Evolutionary conservation across 1,140 invertebrate genomes (phyloP).

Genomic region (Agrilus planipennis): DNA sequence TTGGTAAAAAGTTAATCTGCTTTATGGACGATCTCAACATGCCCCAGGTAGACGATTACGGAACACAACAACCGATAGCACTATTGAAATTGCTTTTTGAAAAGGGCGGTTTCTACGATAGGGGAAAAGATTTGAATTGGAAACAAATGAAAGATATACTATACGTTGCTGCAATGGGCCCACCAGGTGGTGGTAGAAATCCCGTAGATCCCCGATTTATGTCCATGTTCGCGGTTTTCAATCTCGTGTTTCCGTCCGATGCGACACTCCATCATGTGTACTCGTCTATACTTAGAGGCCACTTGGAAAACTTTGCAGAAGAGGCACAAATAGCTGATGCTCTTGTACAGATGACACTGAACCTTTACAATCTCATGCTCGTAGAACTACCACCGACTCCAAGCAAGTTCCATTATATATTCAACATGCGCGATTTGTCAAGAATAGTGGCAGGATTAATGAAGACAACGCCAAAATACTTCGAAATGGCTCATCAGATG

Average conservation of each 20-base stretch:
- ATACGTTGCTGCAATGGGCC: conserved; percentile 64
- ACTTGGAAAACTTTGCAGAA: conserved; percentile 54
- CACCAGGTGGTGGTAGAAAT: conserved; percentile 74
- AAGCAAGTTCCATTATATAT: conserved; percentile 88
- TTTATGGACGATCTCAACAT: conserved; percentile 94
- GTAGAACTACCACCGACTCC: conserved; percentile 78
- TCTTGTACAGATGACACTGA: conserved; percentile 65
- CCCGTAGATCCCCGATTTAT: conserved; percentile 82
- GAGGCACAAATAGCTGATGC: conserved; percentile 52
- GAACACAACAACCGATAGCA: conserved; percentile 86
- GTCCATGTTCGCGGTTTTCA: conserved; percentile 77
- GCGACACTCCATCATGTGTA: conserved; percentile 73
- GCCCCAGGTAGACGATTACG: conserved; percentile 76
- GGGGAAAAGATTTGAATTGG: conserved; percentile 83
- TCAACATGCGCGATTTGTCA: conserved; percentile 82
- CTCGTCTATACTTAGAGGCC: conserved; percentile 65
- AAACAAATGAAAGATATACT: conserved; percentile 74
- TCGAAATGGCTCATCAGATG: conserved; percentile 54
- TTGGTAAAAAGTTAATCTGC: conserved; percentile 73
- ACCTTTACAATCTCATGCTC: conserved; percentile 69
- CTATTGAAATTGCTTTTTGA: conserved; percentile 77
- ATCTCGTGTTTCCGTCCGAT: conserved; percentile 69
- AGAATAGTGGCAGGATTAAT: conserved; percentile 68
- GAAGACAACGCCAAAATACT: conserved; percentile 55
- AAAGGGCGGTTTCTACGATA: conserved; percentile 73